Conservation (phyloP, 2,888 invertebrate species). For the Archaeoteleia sp. region DNA sequence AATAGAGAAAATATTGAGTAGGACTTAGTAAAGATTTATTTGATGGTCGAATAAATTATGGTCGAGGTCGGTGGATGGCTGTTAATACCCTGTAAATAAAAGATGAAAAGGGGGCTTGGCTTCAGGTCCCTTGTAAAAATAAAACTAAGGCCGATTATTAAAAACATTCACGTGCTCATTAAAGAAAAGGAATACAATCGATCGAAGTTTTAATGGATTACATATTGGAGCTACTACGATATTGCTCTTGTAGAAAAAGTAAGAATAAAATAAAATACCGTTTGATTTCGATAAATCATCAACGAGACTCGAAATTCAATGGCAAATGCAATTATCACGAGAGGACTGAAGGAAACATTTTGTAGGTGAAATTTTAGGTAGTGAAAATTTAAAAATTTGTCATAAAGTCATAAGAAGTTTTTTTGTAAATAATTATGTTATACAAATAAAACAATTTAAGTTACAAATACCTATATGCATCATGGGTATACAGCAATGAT, state of each 20-base stretch:
- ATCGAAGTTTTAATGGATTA: conserved; percentile 13
- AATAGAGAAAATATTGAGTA: not conserved
- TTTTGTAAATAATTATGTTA: conserved; percentile 68
- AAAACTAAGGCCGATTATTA: conserved; percentile 17
- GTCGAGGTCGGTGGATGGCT: conserved; percentile 20
- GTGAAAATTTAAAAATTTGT: conserved; percentile 60
- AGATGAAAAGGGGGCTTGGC: conserved; percentile 2
- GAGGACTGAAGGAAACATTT: conserved; percentile 67
- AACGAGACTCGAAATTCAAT: conserved; percentile 34
- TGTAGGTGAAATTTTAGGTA: conserved; percentile 66
- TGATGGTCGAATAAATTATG: conserved; percentile 5
- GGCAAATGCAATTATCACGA: conserved; percentile 33
- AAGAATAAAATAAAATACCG: conserved; percentile 17
- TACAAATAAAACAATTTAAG: conserved; percentile 55
- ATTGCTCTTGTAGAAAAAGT: conserved; percentile 36
- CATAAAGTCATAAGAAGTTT: conserved; percentile 54
- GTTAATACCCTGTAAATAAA: conserved; percentile 42
- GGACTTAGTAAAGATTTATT: conserved; percentile 2
- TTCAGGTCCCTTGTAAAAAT: conserved; percentile 29
- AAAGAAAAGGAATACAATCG: conserved; percentile 14
- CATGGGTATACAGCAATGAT: conserved; percentile 50
- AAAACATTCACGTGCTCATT: conserved; percentile 29
- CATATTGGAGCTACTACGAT: conserved; percentile 17
- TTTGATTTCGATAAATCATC: conserved; percentile 36
- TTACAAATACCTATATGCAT: conserved; percentile 32